phyloP scores from a whole-genome alignment of 1,140 invertebrate species.

The Neelides sp. region DNA sequence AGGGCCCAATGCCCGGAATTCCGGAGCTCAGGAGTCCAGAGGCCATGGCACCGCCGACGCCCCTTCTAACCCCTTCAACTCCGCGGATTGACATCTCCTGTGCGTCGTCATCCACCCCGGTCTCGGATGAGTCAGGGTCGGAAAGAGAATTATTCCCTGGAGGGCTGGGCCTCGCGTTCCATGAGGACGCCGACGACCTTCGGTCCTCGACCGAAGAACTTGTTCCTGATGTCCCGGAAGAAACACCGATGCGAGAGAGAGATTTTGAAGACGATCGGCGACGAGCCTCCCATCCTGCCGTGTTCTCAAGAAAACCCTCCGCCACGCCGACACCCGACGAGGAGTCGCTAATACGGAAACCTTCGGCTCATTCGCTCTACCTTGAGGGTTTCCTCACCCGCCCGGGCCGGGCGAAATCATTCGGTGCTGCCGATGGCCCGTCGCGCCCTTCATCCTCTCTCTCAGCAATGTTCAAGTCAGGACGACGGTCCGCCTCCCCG shows the following conservation, averaged over 20 bases:
- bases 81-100: slow-evolving; percentile 75
- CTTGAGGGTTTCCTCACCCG: slow-evolving; percentile 22
- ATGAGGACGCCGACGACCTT: slow-evolving; percentile 65
- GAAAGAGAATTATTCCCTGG: slow-evolving; percentile 53
- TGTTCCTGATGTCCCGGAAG: slow-evolving; percentile 28
- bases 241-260: slow-evolving; percentile 38
- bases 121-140: no score
- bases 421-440: slow-evolving; percentile 17
- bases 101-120: slow-evolving; percentile 70
- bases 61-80: slow-evolving; percentile 44
- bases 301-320: slow-evolving; percentile 23
- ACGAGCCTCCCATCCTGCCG: slow-evolving; percentile 31
- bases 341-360: slow-evolving; percentile 16
- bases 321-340: slow-evolving; percentile 9
- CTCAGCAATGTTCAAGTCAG: slow-evolving; percentile 5
- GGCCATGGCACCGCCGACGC: slow-evolving; percentile 19
- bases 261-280: slow-evolving; percentile 30
- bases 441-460: background rate
- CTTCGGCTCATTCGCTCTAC: slow-evolving; percentile 27
- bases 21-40: slow-evolving; percentile 16
- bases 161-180: slow-evolving; percentile 45
- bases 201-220: slow-evolving; percentile 48
- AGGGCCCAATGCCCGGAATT: slow-evolving; percentile 21
- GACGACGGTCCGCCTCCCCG: slow-evolving; percentile 60
- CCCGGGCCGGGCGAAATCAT: slow-evolving; percentile 19